phyloP scores from a whole-genome alignment of 2,113 vertebrate species.

The Rhizomys pruinosus region DNA sequence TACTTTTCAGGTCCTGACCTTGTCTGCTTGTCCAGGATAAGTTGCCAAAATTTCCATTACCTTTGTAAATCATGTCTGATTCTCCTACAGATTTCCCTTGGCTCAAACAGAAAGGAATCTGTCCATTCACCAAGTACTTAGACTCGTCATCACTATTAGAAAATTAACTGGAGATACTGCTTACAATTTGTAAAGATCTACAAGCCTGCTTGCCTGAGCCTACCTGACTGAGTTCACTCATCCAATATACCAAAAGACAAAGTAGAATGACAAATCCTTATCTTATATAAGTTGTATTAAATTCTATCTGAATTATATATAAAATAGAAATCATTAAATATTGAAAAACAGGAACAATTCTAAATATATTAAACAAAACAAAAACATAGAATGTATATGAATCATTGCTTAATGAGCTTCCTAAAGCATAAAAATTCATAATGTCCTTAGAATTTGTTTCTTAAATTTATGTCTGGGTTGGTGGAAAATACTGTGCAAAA shows the following conservation, averaged over 20 bases:
- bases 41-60: neutral
- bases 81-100: neutral
- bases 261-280: slow-evolving; percentile 41
- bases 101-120: neutral
- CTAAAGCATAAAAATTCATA: slow-evolving; percentile 39
- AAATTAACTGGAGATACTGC: neutral
- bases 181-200: neutral
- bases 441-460: slow-evolving; percentile 27
- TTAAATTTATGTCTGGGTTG: slow-evolving; percentile 10
- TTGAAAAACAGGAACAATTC: slow-evolving; percentile 60
- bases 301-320: slow-evolving; percentile 49
- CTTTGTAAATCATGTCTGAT: neutral
- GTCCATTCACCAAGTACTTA: neutral
- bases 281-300: slow-evolving; percentile 58
- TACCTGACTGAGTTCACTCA: no score
- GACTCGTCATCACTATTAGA: neutral
- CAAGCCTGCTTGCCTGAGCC: neutral
- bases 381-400: slow-evolving; percentile 3
- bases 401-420: slow-evolving; percentile 59
- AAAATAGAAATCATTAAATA: slow-evolving; percentile 62
- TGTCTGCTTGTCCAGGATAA: neutral
- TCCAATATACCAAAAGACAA: neutral
- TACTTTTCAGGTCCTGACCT: neutral
- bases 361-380: slow-evolving; percentile 51
- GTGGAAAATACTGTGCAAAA: slow-evolving; percentile 23